phyloP scores from a whole-genome alignment of 2,797 vertebrate species.

The Neomorphus geoffroyi region DNA sequence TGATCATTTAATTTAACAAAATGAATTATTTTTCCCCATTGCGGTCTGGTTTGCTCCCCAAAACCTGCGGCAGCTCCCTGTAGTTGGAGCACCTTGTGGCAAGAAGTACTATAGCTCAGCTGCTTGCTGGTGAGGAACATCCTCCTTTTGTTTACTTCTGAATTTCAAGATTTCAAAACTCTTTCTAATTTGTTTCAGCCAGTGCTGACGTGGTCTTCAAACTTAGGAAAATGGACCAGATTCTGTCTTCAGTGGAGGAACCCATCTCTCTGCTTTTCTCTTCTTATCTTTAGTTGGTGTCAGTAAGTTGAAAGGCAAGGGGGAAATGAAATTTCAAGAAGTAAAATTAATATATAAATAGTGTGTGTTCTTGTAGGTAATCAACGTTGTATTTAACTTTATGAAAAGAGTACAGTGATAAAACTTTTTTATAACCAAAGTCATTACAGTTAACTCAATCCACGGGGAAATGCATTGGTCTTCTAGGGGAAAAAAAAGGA shows the following conservation, averaged over 20 bases:
- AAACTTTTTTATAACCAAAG: not conserved
- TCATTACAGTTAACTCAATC: not conserved
- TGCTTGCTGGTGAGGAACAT: not conserved
- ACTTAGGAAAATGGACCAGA: not conserved
- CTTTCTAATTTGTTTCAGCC: not conserved
- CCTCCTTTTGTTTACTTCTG: not conserved
- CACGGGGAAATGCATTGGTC: not conserved
- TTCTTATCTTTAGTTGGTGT: not conserved
- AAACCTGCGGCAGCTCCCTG: not conserved
- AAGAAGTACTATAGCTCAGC: not conserved
- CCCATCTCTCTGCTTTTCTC: not conserved
- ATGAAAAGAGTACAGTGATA: not conserved
- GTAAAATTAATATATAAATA: not conserved
- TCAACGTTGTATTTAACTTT: not conserved
- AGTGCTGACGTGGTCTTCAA: not conserved
- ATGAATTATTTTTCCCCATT: not conserved
- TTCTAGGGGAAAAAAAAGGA: not conserved
- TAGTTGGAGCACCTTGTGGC: not conserved
- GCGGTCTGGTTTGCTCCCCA: rapidly evolving
- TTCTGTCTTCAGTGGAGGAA: not conserved
- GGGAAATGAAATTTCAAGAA: not conserved
- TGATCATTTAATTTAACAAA: not conserved
- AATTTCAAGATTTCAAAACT: not conserved
- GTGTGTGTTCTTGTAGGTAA: not conserved
- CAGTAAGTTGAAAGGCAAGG: not conserved